Percentiles rank a stretch among this genome's conserved stretches.
Conservation (phyloP, 2,888 invertebrate species). For the Brenthis ino region DNA sequence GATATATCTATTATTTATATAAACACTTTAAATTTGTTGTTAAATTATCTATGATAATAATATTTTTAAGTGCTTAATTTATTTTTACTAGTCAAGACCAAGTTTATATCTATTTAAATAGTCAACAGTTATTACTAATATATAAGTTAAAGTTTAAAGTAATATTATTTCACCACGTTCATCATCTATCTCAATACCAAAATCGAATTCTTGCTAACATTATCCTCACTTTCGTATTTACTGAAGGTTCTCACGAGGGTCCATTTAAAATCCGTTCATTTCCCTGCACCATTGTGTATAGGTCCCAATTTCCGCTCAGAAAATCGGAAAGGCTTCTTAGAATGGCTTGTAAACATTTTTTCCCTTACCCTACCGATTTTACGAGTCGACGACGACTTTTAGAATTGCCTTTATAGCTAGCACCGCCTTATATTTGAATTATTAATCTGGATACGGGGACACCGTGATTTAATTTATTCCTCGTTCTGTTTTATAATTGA, state of each 20-base stretch:
- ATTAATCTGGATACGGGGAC: constrained; percentile 56
- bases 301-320: constrained; percentile 42
- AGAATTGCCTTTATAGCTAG: constrained; percentile 67
- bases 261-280: constrained; percentile 40
- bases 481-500: constrained; percentile 19
- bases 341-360: constrained; percentile 66
- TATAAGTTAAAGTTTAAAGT: too few species aligned
- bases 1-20: neutral
- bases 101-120: too few species aligned
- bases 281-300: constrained; percentile 39
- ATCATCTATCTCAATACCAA: constrained; percentile 8
- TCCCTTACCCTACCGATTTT: constrained; percentile 65
- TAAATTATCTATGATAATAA: neutral
- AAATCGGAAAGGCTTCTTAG: constrained; percentile 47
- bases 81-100: too few species aligned
- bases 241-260: constrained; percentile 31
- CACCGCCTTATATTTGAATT: constrained; percentile 61
- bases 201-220: constrained; percentile 20
- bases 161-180: too few species aligned
- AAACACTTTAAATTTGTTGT: neutral
- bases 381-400: constrained; percentile 65
- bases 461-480: constrained; percentile 23
- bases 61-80: neutral
- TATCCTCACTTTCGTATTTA: constrained; percentile 24
- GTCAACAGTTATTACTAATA: too few species aligned